A percentile compares a stretch with the other conserved stretches of the same genome.
phyloP scores from a whole-genome alignment of 2,797 vertebrate species.

The Smutsia gigantea region DNA sequence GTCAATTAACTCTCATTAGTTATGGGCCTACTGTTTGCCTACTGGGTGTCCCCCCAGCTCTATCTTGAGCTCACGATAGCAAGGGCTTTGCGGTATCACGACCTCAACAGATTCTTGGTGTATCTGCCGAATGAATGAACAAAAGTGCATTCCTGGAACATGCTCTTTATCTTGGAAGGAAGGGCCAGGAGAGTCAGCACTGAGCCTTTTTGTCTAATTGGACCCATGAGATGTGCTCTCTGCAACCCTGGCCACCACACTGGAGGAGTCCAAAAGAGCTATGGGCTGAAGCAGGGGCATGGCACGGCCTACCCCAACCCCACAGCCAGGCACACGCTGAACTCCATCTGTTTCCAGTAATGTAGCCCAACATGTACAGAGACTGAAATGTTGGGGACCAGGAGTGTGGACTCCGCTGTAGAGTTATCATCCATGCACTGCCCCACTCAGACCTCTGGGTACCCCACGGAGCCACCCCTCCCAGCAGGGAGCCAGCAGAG shows the following conservation, averaged over 20 bases:
- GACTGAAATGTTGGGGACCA: background rate
- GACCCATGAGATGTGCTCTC: fast-evolving
- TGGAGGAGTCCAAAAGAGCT: fast-evolving
- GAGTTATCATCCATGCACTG: fast-evolving
- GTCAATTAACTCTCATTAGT: background rate
- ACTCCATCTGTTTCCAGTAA: background rate
- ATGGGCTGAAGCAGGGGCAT: background rate
- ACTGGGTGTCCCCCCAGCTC: background rate
- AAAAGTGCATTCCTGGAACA: background rate
- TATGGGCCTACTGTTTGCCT: background rate
- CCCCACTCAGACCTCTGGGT: no score
- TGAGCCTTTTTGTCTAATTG: fast-evolving
- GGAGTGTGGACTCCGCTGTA: background rate
- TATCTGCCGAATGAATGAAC: background rate
- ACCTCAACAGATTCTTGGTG: fast-evolving
- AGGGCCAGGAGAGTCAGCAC: background rate
- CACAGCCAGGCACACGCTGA: background rate
- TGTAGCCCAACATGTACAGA: background rate
- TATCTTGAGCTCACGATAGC: background rate
- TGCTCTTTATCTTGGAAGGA: background rate
- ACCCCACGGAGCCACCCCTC: fast-evolving
- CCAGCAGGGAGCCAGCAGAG: background rate
- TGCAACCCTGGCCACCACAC: fast-evolving
- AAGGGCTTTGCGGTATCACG: fast-evolving
- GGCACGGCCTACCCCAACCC: background rate